These are phyloP conservation scores for Vidua chalybeata DNA, from an alignment of 2,113 vertebrate genomes.

Conservation along the genomic window DNA sequence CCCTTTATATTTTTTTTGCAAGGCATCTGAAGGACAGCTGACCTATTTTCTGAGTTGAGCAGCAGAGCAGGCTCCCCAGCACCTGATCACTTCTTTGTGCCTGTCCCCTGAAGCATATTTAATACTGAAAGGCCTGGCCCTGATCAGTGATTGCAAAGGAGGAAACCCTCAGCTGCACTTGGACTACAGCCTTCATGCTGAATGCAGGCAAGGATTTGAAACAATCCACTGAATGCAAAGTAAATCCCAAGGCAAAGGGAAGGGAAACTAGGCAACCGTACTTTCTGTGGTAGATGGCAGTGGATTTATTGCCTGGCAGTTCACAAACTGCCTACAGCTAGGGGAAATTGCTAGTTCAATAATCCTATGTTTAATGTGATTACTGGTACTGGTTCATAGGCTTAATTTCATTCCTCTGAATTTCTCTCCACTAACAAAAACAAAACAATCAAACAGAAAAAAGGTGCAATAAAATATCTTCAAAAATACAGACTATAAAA, in stretches of 20 bases:
- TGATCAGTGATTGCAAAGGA: background rate
- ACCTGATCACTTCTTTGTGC: constrained; percentile 46
- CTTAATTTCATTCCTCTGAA: constrained; percentile 39
- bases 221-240: background rate
- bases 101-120: constrained; percentile 17
- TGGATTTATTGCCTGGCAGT: constrained; percentile 16
- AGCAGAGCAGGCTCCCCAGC: background rate
- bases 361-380: constrained; percentile 32
- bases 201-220: background rate
- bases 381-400: constrained; percentile 16
- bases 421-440: background rate
- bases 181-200: background rate
- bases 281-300: constrained; percentile 21
- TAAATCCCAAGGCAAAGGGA: constrained; percentile 7
- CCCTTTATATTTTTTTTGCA: background rate
- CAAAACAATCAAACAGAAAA: background rate
- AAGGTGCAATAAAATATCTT: background rate
- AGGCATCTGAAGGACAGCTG: constrained; percentile 20
- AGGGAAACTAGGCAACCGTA: background rate
- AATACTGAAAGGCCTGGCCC: background rate
- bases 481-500: background rate
- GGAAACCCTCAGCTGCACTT: background rate
- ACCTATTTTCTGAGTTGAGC: constrained; percentile 37
- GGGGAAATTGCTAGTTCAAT: constrained; percentile 28
- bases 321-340: constrained; percentile 43